Conservation (phyloP, 2,888 invertebrate genomes). For the Calephelis perditalis region DNA sequence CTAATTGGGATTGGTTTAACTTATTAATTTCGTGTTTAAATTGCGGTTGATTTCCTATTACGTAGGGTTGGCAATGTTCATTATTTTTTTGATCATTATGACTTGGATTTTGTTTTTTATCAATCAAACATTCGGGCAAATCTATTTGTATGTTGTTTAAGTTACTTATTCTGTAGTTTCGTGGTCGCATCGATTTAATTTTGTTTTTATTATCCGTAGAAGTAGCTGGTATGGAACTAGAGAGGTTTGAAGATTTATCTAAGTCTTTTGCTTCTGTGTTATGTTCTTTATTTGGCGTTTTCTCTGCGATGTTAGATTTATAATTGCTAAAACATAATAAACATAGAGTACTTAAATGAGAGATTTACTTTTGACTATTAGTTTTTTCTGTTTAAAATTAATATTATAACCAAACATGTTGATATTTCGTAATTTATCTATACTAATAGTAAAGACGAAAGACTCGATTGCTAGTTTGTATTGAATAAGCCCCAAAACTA, state of each 20-base stretch:
- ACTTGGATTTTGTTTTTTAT: slow-evolving; percentile 16
- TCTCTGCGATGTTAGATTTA: not conserved
- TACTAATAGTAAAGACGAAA: no score
- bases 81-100: not conserved
- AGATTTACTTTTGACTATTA: no score
- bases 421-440: no score
- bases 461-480: no score
- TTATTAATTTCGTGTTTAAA: no score
- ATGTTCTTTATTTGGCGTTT: not conserved
- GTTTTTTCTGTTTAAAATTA: no score
- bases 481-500: no score
- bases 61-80: not conserved
- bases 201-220: slow-evolving; percentile 31
- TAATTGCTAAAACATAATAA: not conserved
- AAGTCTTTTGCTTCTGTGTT: slow-evolving; percentile 2
- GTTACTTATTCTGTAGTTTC: slow-evolving; percentile 55
- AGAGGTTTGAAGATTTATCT: not conserved
- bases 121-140: slow-evolving; percentile 36
- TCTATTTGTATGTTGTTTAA: slow-evolving; percentile 41
- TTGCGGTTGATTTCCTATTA: not conserved
- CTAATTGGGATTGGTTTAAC: not conserved
- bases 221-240: not conserved
- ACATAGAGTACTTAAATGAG: no score
- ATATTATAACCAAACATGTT: no score
- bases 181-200: slow-evolving; percentile 21